Evolutionary conservation across 2,113 vertebrate species (phyloP), one percentile per base, ranked within the genome.

Genomic region (Antechinus flavipes): DNA sequence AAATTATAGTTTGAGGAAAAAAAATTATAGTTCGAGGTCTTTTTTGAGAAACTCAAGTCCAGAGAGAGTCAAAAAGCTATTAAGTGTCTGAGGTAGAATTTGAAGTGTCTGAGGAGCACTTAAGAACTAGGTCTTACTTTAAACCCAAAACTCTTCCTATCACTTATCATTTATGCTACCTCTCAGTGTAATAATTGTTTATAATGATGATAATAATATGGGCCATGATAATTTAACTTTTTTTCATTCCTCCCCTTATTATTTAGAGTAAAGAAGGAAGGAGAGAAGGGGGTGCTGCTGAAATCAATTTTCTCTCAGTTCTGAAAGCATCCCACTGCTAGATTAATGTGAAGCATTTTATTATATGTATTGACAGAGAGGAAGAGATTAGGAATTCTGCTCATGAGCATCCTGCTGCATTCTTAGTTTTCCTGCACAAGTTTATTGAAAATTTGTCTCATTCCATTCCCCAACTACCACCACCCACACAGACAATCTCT

Each of bases 371-470:
- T 90, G 50, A 93, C 94, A 55, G 58, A 93, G 46, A 94, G 84
- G 93, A 96, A 27, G 19, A 47, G 19, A 93, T 89, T 58, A 90
- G 8, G 27, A 95, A 55, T 91, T 94, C 50, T 95, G 93, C 47
- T 91, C 56, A 42, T 93, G 52, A 97, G 95, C 90, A 92, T 76
- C 56, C 93, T 89, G 23, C 11, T 84, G 9, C 49, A 26, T 95
- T 94, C 93, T 95, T 42, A 42, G 11, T 93, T 96, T 95, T 56
- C 11, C 93, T 54, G 91, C 2, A 27, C 54, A 93, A 35, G 47
- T 89, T 94, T 91, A 53, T 30, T 92, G 30, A 89, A 42, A 94
- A 90, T 93, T 93, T 94, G 61, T 97, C 53, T 97, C 53, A 14
- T 97, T 96, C 55, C 92, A 55, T 42, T 54, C 47, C 30, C 92